phyloP scores from a whole-genome alignment of 1,140 invertebrate species.

The Drosophila equinoxialis region DNA sequence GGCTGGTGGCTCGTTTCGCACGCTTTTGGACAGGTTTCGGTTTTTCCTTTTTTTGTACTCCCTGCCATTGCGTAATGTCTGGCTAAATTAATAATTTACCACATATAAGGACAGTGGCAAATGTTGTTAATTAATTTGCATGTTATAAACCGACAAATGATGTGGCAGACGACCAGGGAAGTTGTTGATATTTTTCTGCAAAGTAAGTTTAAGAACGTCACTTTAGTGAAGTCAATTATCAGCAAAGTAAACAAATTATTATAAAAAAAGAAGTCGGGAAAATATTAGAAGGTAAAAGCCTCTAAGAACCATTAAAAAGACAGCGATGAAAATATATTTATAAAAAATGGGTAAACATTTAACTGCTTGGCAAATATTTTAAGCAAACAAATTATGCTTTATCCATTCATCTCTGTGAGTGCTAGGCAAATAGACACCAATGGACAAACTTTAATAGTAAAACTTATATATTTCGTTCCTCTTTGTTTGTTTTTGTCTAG shows the following conservation, averaged over 20 bases:
- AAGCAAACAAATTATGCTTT: constrained; percentile 17
- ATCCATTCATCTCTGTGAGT: constrained; percentile 36
- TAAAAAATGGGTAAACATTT: constrained; percentile 68
- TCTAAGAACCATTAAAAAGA: constrained; percentile 33
- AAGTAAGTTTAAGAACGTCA: too few species aligned
- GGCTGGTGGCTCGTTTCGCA: constrained; percentile 31
- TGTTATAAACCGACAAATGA: constrained; percentile 28
- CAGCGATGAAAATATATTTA: constrained; percentile 15
- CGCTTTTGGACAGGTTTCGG: constrained; percentile 53
- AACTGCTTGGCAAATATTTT: constrained; percentile 72
- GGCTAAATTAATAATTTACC: constrained; percentile 73
- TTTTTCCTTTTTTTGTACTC: constrained; percentile 43
- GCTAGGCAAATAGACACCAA: constrained; percentile 54
- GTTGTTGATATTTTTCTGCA: neutral
- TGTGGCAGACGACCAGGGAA: neutral
- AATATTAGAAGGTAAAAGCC: constrained; percentile 19
- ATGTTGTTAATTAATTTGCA: constrained; percentile 72
- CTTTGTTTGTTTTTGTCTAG: neutral
- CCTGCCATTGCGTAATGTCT: constrained; percentile 68
- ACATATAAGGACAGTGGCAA: constrained; percentile 22
- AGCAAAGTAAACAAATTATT: too few species aligned
- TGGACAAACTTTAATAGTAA: constrained; percentile 61
- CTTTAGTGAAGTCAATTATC: too few species aligned
- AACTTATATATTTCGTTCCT: constrained; percentile 39
- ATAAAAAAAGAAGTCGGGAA: too few species aligned